phyloP scores from a whole-genome alignment of 1,140 invertebrate species.

The Bombus polaris region DNA sequence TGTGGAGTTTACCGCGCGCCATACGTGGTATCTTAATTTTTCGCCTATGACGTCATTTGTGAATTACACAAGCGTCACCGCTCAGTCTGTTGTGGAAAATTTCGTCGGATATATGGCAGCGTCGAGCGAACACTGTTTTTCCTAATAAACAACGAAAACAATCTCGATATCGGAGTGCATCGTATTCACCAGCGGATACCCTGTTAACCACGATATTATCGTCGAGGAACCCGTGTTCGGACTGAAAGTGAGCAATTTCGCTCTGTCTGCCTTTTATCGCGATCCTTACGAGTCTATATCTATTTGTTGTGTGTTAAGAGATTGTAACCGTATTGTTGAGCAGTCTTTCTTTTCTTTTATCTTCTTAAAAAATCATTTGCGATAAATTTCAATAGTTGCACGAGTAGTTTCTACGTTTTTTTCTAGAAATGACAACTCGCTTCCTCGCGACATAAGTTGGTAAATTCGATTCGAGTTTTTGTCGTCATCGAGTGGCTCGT shows the following conservation, averaged over 20 bases:
- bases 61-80: conserved; percentile 73
- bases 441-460: neutral
- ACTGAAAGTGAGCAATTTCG: conserved; percentile 33
- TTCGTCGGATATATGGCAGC: conserved; percentile 54
- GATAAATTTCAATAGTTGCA: neutral
- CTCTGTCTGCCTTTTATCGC: neutral
- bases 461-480: neutral
- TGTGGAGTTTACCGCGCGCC: conserved; percentile 4
- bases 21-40: conserved; percentile 48
- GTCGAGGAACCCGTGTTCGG: neutral
- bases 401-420: neutral
- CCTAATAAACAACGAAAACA: conserved; percentile 13
- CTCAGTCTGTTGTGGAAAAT: conserved; percentile 72
- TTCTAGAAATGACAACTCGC: conserved; percentile 7
- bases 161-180: neutral
- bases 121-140: conserved; percentile 24
- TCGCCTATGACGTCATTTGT: conserved; percentile 68
- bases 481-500: neutral
- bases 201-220: neutral
- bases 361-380: too few species aligned
- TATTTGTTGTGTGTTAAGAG: conserved; percentile 19
- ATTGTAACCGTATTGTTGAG: conserved; percentile 23
- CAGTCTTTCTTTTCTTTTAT: neutral
- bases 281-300: conserved; percentile 28
- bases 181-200: neutral